phyloP scores from a whole-genome alignment of 2,113 vertebrate genomes.

The Bufo bufo region DNA sequence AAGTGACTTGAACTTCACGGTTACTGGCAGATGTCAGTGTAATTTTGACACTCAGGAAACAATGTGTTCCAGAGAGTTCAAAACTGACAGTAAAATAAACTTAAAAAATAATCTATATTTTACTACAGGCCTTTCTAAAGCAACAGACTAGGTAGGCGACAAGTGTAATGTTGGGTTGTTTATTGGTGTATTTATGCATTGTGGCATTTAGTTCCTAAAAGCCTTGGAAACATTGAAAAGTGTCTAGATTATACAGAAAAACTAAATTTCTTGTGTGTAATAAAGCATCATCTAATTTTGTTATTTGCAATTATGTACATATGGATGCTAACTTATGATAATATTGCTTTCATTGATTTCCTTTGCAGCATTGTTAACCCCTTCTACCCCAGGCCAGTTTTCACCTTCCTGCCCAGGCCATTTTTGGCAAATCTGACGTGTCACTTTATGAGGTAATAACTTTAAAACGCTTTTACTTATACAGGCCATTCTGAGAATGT shows the following conservation, averaged over 20 bases:
- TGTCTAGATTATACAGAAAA: neutral
- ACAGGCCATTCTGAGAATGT: too few relatives aligned
- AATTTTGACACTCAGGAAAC: slow-evolving; percentile 24
- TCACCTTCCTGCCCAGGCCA: too few relatives aligned
- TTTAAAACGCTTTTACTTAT: too few relatives aligned
- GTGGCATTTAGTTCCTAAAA: neutral
- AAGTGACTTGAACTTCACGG: slow-evolving; percentile 8
- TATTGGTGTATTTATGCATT: neutral
- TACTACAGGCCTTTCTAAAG: neutral
- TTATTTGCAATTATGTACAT: neutral
- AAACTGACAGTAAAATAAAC: neutral
- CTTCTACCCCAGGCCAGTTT: neutral
- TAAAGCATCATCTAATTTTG: neutral
- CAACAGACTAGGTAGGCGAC: too few relatives aligned
- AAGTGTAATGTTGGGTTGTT: neutral
- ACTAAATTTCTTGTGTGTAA: neutral
- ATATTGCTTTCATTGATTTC: slow-evolving; percentile 1
- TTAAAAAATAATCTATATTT: neutral
- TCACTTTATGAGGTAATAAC: too few relatives aligned
- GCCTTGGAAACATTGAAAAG: neutral
- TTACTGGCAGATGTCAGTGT: neutral
- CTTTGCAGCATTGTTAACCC: neutral
- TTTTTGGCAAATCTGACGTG: too few relatives aligned
- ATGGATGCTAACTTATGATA: neutral
- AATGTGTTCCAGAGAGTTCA: neutral